Evolutionary conservation across 2,888 invertebrate species (phyloP).

Genomic region (Mimachlamys varia): DNA sequence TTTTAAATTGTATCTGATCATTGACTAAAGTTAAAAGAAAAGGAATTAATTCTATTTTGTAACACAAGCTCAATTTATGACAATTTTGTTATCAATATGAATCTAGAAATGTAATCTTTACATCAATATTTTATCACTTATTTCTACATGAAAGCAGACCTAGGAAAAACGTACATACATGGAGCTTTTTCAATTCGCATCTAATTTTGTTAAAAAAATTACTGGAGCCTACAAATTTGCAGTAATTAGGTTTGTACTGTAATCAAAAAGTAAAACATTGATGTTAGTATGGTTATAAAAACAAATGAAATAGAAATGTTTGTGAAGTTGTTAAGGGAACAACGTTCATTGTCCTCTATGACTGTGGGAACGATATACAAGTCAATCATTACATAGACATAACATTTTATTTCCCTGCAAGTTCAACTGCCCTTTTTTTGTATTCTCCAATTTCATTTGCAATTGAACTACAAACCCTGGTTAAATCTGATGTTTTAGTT

Average conservation of each 20-base stretch:
- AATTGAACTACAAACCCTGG: too few species aligned
- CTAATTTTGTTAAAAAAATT: not conserved
- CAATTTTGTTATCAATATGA: not conserved
- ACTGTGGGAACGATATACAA: not conserved
- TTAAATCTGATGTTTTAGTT: not conserved
- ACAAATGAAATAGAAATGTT: not conserved
- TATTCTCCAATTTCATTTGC: too few species aligned
- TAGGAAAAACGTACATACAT: not conserved
- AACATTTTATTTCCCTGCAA: not conserved
- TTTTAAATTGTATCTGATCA: not conserved
- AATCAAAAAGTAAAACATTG: constrained; percentile 19
- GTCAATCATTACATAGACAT: too few species aligned
- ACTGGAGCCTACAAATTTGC: not conserved
- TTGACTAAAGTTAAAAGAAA: not conserved
- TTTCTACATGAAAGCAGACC: not conserved
- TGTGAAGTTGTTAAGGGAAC: not conserved
- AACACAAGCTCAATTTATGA: not conserved
- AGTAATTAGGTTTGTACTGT: too few species aligned
- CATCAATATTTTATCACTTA: not conserved
- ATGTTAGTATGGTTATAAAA: not conserved
- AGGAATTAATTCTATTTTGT: not conserved
- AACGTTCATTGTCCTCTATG: not conserved
- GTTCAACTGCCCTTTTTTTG: too few species aligned
- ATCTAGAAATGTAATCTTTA: not conserved
- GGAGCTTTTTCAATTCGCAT: not conserved